These are phyloP conservation scores for Pseudoips prasinana DNA, from an alignment of 2,888 invertebrate genomes.

Conservation along the genomic window DNA sequence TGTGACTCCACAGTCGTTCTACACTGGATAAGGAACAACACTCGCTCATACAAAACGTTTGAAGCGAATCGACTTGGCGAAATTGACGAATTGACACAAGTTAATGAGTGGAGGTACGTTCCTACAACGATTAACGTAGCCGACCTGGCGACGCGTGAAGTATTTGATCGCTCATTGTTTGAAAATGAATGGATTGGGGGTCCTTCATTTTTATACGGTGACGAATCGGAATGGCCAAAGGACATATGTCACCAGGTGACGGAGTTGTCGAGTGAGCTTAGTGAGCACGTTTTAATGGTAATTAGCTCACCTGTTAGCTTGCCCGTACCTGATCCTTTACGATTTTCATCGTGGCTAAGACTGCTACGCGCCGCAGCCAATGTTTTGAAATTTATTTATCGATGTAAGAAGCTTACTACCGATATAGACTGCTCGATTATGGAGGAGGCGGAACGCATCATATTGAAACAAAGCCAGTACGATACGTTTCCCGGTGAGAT, in stretches of 20 bases:
- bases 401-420: not conserved
- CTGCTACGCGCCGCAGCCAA: not conserved
- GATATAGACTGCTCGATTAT: not conserved
- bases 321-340: not conserved
- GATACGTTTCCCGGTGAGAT: not conserved
- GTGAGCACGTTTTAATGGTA: too few relatives aligned
- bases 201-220: not conserved
- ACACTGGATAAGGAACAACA: slow-evolving; percentile 1
- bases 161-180: not conserved
- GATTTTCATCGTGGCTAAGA: slow-evolving; percentile 3
- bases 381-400: slow-evolving; percentile 1
- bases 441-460: not conserved
- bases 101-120: slow-evolving; percentile 3
- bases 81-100: slow-evolving; percentile 1
- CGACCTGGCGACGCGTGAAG: slow-evolving; percentile 1
- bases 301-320: not conserved
- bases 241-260: not conserved
- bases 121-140: slow-evolving; percentile 1
- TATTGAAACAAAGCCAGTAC: not conserved
- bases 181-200: not conserved
- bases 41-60: slow-evolving; percentile 1
- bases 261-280: too few relatives aligned
- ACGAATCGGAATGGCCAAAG: not conserved
- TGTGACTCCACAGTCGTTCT: not conserved
- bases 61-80: slow-evolving; percentile 4